phyloP scores from a whole-genome alignment of 2,888 invertebrate species.

The Drosophila nr. fundita region DNA sequence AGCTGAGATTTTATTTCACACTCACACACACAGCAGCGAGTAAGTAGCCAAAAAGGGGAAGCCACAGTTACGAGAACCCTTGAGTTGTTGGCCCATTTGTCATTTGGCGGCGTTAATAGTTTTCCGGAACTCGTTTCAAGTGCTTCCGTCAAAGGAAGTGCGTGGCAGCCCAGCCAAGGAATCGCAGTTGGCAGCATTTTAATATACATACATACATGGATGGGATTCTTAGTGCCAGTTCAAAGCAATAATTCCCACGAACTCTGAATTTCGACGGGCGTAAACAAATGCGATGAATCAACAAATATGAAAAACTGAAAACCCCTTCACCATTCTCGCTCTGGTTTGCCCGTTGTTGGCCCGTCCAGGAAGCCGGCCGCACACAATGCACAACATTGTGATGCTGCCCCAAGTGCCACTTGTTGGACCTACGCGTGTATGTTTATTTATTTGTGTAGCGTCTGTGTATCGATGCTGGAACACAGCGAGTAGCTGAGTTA shows the following conservation, averaged over 20 bases:
- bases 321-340: constrained; percentile 8
- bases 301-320: constrained; percentile 42
- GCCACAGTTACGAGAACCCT: constrained; percentile 47
- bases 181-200: constrained; percentile 40
- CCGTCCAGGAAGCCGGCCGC: constrained; percentile 27
- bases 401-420: constrained; percentile 44
- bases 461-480: constrained; percentile 24
- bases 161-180: constrained; percentile 57
- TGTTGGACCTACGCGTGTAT: constrained; percentile 32
- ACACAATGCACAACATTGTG: constrained; percentile 40
- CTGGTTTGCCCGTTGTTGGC: constrained; percentile 3
- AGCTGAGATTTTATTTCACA: constrained; percentile 49
- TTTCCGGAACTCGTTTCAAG: constrained; percentile 70
- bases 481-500: constrained; percentile 17
- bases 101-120: constrained; percentile 70
- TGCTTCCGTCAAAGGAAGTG: constrained; percentile 76
- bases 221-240: constrained; percentile 16
- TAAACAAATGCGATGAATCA: constrained; percentile 53
- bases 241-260: constrained; percentile 68
- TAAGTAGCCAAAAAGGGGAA: constrained; percentile 28
- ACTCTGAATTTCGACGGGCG: constrained; percentile 26
- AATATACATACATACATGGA: constrained; percentile 46
- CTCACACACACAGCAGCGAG: constrained; percentile 19
- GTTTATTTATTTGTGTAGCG: constrained; percentile 21
- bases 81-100: constrained; percentile 55